A percentile compares a stretch with the other conserved stretches of the same genome.
Conservation (phyloP, 2,888 invertebrate species). For the Glaucopsyche alexis region DNA sequence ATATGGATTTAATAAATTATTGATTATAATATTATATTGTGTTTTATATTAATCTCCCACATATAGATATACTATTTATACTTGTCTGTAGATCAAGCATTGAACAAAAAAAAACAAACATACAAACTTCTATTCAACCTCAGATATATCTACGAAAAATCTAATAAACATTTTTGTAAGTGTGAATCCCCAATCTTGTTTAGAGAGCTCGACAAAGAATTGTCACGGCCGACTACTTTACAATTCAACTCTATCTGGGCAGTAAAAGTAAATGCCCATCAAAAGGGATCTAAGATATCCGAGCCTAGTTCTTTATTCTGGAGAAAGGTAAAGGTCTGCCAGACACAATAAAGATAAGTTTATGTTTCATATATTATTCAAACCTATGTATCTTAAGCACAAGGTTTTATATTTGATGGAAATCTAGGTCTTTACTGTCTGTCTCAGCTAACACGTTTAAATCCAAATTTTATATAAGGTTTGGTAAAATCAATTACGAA, state of each 20-base stretch:
- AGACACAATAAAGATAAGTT: constrained; percentile 15
- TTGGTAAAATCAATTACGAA: too few relatives aligned
- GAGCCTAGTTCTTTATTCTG: constrained; percentile 14
- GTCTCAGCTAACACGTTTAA: too few relatives aligned
- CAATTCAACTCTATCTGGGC: constrained; percentile 4
- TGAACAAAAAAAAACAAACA: too few relatives aligned
- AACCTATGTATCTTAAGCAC: not conserved
- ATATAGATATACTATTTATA: too few relatives aligned
- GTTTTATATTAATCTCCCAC: too few relatives aligned
- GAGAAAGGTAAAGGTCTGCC: not conserved
- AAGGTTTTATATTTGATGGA: not conserved
- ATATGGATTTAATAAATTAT: too few relatives aligned
- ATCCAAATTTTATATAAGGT: too few relatives aligned
- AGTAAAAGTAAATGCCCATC: constrained; percentile 11
- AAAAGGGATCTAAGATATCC: constrained; percentile 1
- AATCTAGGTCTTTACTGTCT: too few relatives aligned
- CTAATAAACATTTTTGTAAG: not conserved
- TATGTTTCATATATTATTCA: constrained; percentile 17
- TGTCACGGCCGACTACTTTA: not conserved
- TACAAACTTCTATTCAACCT: not conserved
- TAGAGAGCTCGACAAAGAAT: not conserved
- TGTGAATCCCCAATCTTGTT: not conserved
- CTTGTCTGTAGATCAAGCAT: too few relatives aligned
- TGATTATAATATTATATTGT: too few relatives aligned
- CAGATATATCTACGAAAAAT: not conserved